Conservation (phyloP, 2,888 invertebrate species). For the Rhaphigaster nebulosa region DNA sequence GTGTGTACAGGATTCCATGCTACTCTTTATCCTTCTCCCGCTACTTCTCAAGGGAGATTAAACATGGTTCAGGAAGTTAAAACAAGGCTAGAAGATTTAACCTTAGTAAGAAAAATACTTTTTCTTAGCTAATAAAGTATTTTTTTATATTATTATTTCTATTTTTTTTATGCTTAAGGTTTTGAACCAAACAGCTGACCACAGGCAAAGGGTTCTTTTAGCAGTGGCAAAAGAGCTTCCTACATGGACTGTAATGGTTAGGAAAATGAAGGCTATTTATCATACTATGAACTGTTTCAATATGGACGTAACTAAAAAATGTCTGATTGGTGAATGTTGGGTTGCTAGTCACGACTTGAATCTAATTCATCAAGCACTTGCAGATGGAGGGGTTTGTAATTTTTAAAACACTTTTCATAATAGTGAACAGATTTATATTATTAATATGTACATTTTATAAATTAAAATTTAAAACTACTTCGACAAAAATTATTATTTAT, state of each 20-base stretch:
- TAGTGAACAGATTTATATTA: background rate
- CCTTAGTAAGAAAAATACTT: slow-evolving; percentile 70
- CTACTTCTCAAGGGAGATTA: slow-evolving; percentile 78
- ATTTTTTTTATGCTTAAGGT: slow-evolving; percentile 75
- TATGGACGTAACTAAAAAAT: slow-evolving; percentile 90
- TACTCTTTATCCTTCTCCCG: slow-evolving; percentile 83
- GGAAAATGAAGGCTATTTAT: slow-evolving; percentile 93
- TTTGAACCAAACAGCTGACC: slow-evolving; percentile 88
- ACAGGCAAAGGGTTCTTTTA: slow-evolving; percentile 84
- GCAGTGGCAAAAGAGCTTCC: slow-evolving; percentile 89
- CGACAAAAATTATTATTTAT: background rate
- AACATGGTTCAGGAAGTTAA: slow-evolving; percentile 82
- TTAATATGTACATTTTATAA: background rate
- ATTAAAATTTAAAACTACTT: background rate
- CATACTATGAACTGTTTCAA: slow-evolving; percentile 93
- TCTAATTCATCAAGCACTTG: slow-evolving; percentile 82
- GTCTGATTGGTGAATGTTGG: slow-evolving; percentile 92
- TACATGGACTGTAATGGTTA: slow-evolving; percentile 88
- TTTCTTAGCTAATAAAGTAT: background rate
- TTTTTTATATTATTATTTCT: slow-evolving; percentile 59
- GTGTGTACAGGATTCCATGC: slow-evolving; percentile 85
- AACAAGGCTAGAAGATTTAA: slow-evolving; percentile 81
- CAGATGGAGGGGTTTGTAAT: slow-evolving; percentile 81
- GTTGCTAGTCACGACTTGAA: slow-evolving; percentile 80
- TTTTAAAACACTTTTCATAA: background rate